Base-by-base conservation (phyloP, 2,797 vertebrate species). In the Xiphophorus birchmanni region DNA sequence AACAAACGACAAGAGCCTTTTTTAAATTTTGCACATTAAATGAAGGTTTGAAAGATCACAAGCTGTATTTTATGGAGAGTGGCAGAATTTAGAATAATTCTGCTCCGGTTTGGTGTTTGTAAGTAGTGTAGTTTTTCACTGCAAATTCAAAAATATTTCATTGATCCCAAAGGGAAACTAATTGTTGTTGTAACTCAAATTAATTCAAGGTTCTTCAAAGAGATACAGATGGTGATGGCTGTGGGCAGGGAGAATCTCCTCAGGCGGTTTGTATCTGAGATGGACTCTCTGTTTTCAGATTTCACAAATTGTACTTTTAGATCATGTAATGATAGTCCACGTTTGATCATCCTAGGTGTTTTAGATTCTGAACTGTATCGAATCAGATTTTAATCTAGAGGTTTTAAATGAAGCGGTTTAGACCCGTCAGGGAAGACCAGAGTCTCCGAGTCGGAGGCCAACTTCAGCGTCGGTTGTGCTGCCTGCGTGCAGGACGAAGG, bases 401-500 rank as follows among this genome's bases (percentile, higher is more conserved):
- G 15, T 18, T 65, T 35, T 37, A 65, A 65, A 65, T 12, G 60
- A 35, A 17, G 58, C 58, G 21, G 2, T 52, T 52, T 50, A 21
- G 48, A 50, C 17, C 48, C 48, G 48, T 6, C 50, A 23, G 12
- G 32, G 1, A 32, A 23, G 40, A 42, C 11, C 40, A 26, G 1
- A 26, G 67, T n/a, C 21, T 44, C 5, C 40, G 40, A 15, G 15
- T n/a, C 67, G 23, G 40, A 44, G 40, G 67, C 67, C 6, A 44
- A 71, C 67, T 71, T 71, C 67, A n/a, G 40, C 23, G 1, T 26
- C 4, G 37, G 37, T 42, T 54, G 29, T 58, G 54, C 12, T 54
- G 37, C 54, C 10, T 54, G 42, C 60, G 58, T 69, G 65, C 35
- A 76, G 35, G 26, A 72, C 75, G 35, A 82, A 65, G 83, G 73